phyloP scores from a whole-genome alignment of 2,113 vertebrate species.

The Myanophis thanlyinensis region DNA sequence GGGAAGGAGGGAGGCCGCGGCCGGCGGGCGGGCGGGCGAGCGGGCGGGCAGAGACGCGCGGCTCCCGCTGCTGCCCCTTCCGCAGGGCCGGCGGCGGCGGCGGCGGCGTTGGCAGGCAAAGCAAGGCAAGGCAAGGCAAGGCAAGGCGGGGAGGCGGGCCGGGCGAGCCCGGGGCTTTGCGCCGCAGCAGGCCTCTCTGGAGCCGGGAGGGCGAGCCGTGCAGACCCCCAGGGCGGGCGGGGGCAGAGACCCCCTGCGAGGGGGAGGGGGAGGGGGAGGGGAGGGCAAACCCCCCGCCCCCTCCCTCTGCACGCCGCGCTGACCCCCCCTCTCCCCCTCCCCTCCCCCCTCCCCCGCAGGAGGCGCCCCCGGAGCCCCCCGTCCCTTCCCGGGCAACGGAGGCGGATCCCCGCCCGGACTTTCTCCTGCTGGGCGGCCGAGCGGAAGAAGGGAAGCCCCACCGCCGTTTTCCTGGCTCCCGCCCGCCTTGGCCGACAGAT shows the following conservation, averaged over 20 bases:
- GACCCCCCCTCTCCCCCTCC: neutral
- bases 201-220: neutral
- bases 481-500: conserved; percentile 31
- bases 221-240: neutral
- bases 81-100: neutral
- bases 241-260: too few relatives aligned
- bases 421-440: neutral
- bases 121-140: too few relatives aligned
- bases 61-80: neutral
- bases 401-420: neutral
- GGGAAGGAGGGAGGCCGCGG: too few relatives aligned
- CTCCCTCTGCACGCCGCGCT: neutral
- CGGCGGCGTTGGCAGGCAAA: neutral
- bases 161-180: neutral
- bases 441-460: neutral
- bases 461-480: neutral
- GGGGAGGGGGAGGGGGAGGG: too few relatives aligned
- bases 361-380: neutral
- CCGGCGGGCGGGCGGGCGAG: neutral
- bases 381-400: neutral
- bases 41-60: neutral
- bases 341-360: neutral
- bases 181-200: neutral
- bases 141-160: neutral
- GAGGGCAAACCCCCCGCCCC: neutral